A percentile compares a stretch with the other conserved stretches of the same genome.
phyloP scores from a whole-genome alignment of 2,113 vertebrate genomes.

The Gopherus evgoodei region DNA sequence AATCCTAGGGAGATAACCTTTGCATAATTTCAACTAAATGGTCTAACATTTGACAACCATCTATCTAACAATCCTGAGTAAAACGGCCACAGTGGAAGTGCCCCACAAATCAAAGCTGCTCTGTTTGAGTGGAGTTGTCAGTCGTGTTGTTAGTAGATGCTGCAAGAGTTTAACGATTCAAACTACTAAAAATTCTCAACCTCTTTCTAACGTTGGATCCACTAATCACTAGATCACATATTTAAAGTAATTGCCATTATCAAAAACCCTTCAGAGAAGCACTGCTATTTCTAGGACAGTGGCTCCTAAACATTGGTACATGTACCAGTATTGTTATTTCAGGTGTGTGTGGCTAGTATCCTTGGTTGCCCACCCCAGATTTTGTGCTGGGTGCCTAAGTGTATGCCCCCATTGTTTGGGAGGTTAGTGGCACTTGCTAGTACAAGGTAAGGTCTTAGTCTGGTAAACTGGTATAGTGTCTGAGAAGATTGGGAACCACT shows the following conservation, averaged over 20 bases:
- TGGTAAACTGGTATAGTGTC: conserved; percentile 12
- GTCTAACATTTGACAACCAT: neutral
- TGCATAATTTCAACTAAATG: neutral
- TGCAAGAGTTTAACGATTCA: conserved; percentile 9
- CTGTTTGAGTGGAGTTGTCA: conserved; percentile 1
- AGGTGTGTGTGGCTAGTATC: accelerated
- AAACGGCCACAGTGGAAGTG: conserved; percentile 37
- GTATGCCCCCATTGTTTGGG: neutral
- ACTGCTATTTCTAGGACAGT: neutral
- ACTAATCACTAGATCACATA: neutral
- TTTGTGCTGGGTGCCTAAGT: neutral
- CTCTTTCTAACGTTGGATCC: neutral
- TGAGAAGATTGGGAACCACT: neutral
- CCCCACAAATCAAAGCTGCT: neutral
- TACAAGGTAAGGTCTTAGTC: conserved; percentile 36
- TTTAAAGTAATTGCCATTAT: neutral
- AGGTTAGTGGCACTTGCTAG: conserved; percentile 59
- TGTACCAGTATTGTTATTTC: neutral
- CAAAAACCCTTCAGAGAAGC: neutral
- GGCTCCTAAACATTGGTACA: neutral
- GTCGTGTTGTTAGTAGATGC: conserved; percentile 28
- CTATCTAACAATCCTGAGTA: conserved; percentile 61
- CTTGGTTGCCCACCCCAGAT: neutral
- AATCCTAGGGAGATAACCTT: conserved; percentile 41
- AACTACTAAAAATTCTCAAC: conserved; percentile 13